These are phyloP conservation scores for Leptoteleia sp. DNA, from an alignment of 1,140 invertebrate species.

Conservation along the genomic window DNA sequence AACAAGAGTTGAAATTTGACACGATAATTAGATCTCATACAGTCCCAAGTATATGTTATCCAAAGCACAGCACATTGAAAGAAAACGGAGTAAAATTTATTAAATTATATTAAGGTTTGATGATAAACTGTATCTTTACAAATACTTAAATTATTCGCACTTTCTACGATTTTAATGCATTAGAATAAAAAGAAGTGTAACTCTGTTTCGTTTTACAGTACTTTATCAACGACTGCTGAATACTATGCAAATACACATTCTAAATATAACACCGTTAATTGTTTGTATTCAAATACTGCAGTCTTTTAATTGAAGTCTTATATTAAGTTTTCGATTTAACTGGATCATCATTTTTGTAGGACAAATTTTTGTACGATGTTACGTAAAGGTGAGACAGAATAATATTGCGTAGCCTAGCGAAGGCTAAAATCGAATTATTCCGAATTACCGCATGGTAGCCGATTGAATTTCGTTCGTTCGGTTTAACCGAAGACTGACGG, in stretches of 20 bases:
- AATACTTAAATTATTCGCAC: too few species aligned
- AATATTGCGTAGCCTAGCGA: constrained; percentile 59
- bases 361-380: constrained; percentile 30
- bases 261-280: constrained; percentile 5
- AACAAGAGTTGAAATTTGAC: too few species aligned
- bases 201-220: background rate
- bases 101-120: too few species aligned
- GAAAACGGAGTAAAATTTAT: too few species aligned
- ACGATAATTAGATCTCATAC: too few species aligned
- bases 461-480: constrained; percentile 72
- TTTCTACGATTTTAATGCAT: too few species aligned
- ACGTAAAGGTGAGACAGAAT: constrained; percentile 55
- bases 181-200: too few species aligned
- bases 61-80: too few species aligned
- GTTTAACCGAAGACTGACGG: constrained; percentile 64
- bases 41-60: too few species aligned
- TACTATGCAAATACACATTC: too few species aligned
- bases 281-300: constrained; percentile 38
- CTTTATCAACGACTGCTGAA: too few species aligned
- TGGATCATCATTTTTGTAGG: constrained; percentile 29
- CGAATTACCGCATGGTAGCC: constrained; percentile 59
- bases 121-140: too few species aligned
- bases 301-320: constrained; percentile 4
- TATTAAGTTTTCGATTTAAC: constrained; percentile 22
- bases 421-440: constrained; percentile 71